Evolutionary conservation across 2,113 vertebrate genomes (phyloP).

Genomic region (Gnathonemus echidnorhynchus): DNA sequence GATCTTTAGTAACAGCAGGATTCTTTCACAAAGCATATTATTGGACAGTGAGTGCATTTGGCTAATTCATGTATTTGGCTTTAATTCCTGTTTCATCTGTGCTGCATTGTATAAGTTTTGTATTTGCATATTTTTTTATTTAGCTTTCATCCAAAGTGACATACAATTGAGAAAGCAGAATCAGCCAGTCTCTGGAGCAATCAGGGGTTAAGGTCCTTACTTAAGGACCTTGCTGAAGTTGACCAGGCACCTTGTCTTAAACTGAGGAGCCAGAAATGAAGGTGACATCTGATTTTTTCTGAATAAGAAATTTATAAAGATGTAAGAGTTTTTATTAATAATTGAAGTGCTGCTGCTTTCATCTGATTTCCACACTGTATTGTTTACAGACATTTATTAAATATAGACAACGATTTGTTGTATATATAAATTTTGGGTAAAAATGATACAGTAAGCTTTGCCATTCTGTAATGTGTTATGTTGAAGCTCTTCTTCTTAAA

Average conservation of each 20-base stretch:
- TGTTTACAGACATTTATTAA: background rate
- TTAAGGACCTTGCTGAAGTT: background rate
- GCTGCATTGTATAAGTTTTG: background rate
- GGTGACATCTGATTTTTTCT: background rate
- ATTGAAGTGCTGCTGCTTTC: background rate
- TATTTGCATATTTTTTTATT: background rate
- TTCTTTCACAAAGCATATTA: background rate
- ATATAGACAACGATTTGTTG: background rate
- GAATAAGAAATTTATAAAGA: background rate
- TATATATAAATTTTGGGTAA: background rate
- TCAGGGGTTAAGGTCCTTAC: background rate
- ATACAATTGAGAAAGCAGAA: background rate
- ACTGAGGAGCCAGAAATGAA: background rate
- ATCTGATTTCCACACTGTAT: background rate
- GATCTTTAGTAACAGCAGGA: constrained; percentile 4
- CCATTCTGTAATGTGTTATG: background rate
- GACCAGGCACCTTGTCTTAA: background rate
- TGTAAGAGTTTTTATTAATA: background rate
- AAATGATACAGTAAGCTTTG: background rate
- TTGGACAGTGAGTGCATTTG: background rate
- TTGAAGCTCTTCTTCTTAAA: background rate
- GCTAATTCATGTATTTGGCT: background rate
- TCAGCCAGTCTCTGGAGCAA: background rate
- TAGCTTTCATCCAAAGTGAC: background rate
- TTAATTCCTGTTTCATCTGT: background rate